Conservation (phyloP, 1,140 invertebrate species). For the Drosophila setifemur region DNA sequence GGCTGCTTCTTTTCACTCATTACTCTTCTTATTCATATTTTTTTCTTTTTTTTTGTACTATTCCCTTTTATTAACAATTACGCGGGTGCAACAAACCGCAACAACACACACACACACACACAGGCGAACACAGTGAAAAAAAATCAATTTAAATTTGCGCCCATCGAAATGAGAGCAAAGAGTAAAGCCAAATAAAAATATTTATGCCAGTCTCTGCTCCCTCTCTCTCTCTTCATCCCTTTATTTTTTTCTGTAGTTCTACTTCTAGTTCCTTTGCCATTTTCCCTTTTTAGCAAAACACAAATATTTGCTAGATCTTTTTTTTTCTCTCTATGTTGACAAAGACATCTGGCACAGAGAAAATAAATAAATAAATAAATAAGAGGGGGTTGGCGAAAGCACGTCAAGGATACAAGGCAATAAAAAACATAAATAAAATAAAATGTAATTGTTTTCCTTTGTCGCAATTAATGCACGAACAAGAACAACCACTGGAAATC, state of each 20-base stretch:
- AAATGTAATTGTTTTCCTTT: too few relatives aligned
- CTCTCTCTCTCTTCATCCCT: not conserved
- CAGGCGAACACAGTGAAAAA: slow-evolving; percentile 8
- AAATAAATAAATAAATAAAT: slow-evolving; percentile 15
- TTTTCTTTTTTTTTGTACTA: not conserved
- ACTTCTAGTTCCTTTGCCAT: slow-evolving; percentile 13
- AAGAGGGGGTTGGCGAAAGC: slow-evolving; percentile 16
- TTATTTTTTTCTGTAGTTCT: slow-evolving; percentile 7
- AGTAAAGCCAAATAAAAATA: too few relatives aligned
- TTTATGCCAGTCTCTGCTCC: too few relatives aligned
- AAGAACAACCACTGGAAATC: not conserved
- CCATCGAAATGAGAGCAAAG: slow-evolving; percentile 10
- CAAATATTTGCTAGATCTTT: too few relatives aligned
- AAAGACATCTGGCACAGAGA: slow-evolving; percentile 33
- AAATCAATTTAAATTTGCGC: slow-evolving; percentile 68
- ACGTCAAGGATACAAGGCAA: slow-evolving; percentile 20
- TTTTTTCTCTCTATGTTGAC: too few relatives aligned
- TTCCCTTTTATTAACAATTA: slow-evolving; percentile 26
- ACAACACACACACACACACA: slow-evolving; percentile 6
- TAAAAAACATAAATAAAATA: slow-evolving; percentile 1
- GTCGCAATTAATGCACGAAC: not conserved
- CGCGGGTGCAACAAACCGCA: slow-evolving; percentile 38
- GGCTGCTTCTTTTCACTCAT: not conserved
- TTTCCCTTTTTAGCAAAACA: not conserved
- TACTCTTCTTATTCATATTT: not conserved